Percentiles rank a stretch among this genome's conserved stretches.
These are phyloP conservation scores for Xylocopa sonorina DNA, from an alignment of 1,140 invertebrate genomes.

Conservation along the genomic window DNA sequence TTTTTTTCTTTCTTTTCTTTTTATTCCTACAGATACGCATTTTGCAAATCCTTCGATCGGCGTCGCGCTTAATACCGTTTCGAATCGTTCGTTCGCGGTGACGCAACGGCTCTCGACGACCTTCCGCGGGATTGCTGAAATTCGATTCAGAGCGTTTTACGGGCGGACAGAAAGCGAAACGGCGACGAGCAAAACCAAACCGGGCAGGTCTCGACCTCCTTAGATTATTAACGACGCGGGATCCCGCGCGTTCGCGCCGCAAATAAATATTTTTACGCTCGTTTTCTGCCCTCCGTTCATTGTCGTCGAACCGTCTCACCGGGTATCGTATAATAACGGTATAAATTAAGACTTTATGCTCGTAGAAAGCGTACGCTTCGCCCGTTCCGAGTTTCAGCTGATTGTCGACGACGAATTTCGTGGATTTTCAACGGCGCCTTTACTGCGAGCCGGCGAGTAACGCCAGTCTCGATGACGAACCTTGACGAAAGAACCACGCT, in stretches of 20 bases:
- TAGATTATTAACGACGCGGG: slow-evolving; percentile 9
- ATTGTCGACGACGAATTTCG: not conserved
- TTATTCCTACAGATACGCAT: not conserved
- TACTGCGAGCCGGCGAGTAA: not conserved
- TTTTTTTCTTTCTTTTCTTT: not conserved
- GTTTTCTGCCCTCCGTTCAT: not conserved
- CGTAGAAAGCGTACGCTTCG: not conserved
- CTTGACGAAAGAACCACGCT: slow-evolving; percentile 1
- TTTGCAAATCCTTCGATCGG: slow-evolving; percentile 3
- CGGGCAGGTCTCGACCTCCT: slow-evolving; percentile 2
- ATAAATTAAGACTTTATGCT: slow-evolving; percentile 14
- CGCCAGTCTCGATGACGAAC: not conserved
- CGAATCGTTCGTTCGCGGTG: slow-evolving; percentile 6
- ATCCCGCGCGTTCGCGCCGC: not conserved
- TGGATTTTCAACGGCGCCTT: not conserved
- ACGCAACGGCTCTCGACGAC: not conserved
- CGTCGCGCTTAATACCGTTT: slow-evolving; percentile 8
- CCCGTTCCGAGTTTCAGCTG: not conserved
- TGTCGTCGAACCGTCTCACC: not conserved
- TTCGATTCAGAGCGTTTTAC: slow-evolving; percentile 12
- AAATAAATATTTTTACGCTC: not conserved
- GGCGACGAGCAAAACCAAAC: not conserved
- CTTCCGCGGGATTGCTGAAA: slow-evolving; percentile 16
- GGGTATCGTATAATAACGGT: slow-evolving; percentile 12
- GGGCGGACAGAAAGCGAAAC: slow-evolving; percentile 6